Percentiles rank a stretch among this genome's conserved stretches.
phyloP scores from a whole-genome alignment of 2,888 invertebrate species.

The Nebria brevicollis region DNA sequence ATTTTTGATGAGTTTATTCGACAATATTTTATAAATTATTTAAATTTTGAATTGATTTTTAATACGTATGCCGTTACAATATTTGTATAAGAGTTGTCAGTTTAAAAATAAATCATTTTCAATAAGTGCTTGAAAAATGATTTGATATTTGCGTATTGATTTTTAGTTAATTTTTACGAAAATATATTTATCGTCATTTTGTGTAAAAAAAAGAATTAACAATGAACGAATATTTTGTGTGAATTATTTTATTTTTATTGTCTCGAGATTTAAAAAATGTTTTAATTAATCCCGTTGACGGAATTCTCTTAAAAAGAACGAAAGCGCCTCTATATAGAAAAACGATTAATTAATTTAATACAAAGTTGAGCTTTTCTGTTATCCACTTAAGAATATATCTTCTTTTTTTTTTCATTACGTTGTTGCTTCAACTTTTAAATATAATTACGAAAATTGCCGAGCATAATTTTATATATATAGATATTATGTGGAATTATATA shows the following conservation, averaged over 20 bases:
- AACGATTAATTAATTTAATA: conserved; percentile 39
- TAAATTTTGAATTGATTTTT: no score
- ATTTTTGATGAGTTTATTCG: no score
- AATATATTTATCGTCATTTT: no score
- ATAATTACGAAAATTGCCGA: neutral
- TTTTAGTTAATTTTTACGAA: no score
- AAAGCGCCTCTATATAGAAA: conserved; percentile 23
- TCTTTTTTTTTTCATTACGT: neutral
- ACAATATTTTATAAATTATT: no score
- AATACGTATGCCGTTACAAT: no score
- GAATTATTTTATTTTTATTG: conserved; percentile 38
- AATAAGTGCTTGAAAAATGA: no score
- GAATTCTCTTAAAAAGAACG: conserved; percentile 4
- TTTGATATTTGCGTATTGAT: no score
- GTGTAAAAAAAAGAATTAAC: neutral
- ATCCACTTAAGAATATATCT: conserved; percentile 27
- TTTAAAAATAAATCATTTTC: no score
- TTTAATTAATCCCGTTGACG: conserved; percentile 40
- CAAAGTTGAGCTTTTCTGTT: neutral
- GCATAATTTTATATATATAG: no score
- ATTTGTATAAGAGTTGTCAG: no score
- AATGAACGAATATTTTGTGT: neutral
- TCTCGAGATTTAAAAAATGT: conserved; percentile 25
- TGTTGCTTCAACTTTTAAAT: neutral
- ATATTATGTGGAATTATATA: no score